phyloP scores from a whole-genome alignment of 1,140 invertebrate species.

The Ganaspis sp. region DNA sequence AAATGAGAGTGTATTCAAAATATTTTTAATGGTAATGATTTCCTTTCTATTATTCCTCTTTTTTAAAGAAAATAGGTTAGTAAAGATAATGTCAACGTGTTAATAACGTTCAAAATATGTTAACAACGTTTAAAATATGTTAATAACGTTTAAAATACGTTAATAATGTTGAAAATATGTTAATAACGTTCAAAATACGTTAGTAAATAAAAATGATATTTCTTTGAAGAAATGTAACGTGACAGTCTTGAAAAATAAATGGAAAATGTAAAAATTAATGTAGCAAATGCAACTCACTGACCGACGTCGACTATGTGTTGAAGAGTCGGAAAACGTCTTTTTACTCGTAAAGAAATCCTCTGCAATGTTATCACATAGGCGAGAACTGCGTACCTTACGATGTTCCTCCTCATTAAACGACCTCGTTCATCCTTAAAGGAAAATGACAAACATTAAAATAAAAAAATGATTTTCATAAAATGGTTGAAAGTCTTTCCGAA shows the following conservation, averaged over 20 bases:
- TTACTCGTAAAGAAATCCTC: conserved; percentile 90
- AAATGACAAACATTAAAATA: conserved; percentile 31
- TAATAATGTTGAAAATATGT: too few relatives aligned
- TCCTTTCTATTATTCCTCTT: too few relatives aligned
- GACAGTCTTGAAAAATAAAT: background rate
- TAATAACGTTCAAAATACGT: too few relatives aligned
- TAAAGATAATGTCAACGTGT: too few relatives aligned
- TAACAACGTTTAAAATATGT: too few relatives aligned
- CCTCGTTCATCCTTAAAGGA: conserved; percentile 87
- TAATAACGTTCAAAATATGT: too few relatives aligned
- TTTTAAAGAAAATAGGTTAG: too few relatives aligned
- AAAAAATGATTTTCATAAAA: background rate
- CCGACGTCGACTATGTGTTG: conserved; percentile 94
- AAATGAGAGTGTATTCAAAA: too few relatives aligned
- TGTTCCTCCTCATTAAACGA: conserved; percentile 90
- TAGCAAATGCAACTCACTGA: conserved; percentile 76
- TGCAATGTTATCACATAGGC: conserved; percentile 91
- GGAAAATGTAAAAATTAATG: background rate
- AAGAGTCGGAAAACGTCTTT: conserved; percentile 91
- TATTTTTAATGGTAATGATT: too few relatives aligned
- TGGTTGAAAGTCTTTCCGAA: too few relatives aligned
- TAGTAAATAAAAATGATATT: too few relatives aligned
- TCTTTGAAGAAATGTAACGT: background rate
- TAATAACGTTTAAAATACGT: too few relatives aligned
- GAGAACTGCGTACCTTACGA: conserved; percentile 92